Percentiles rank a stretch among this genome's conserved stretches.
Evolutionary conservation across 1,140 invertebrate genomes (phyloP).

Genomic region (Bombyx mori): DNA sequence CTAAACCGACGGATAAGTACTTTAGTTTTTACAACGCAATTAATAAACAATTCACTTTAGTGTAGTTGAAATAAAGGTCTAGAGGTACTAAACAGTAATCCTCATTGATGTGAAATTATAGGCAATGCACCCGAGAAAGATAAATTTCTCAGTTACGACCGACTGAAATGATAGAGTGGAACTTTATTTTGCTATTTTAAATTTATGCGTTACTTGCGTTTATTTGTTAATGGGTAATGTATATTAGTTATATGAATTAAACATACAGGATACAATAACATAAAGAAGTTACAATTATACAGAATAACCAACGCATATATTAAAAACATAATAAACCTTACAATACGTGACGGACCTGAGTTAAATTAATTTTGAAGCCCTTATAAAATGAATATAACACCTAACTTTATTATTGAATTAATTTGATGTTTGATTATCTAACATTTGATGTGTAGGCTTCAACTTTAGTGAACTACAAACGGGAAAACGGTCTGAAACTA

Average conservation of each 20-base stretch:
- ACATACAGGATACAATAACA: not conserved
- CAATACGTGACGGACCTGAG: not conserved
- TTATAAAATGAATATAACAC: not conserved
- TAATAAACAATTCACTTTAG: constrained; percentile 32
- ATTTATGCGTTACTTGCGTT: constrained; percentile 4
- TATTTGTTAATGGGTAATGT: constrained; percentile 4
- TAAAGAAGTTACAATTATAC: not conserved
- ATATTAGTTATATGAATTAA: constrained; percentile 1
- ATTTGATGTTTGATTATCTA: too few species aligned
- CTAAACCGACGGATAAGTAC: constrained; percentile 16
- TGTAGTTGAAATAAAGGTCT: constrained; percentile 24
- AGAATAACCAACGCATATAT: not conserved
- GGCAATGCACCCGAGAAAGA: constrained; percentile 16
- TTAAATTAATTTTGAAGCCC: not conserved
- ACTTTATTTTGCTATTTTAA: constrained; percentile 6
- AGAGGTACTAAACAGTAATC: constrained; percentile 22
- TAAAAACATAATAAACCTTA: not conserved
- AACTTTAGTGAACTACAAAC: too few species aligned
- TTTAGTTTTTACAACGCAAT: constrained; percentile 25
- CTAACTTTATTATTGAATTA: not conserved
- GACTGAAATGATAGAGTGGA: constrained; percentile 18
- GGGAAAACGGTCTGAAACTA: too few species aligned
- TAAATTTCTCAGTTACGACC: constrained; percentile 26
- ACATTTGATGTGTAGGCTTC: too few species aligned
- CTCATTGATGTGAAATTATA: constrained; percentile 23